Base-by-base conservation (phyloP, 2,113 vertebrate genomes). In the Gymnocephalus cernua region DNA sequence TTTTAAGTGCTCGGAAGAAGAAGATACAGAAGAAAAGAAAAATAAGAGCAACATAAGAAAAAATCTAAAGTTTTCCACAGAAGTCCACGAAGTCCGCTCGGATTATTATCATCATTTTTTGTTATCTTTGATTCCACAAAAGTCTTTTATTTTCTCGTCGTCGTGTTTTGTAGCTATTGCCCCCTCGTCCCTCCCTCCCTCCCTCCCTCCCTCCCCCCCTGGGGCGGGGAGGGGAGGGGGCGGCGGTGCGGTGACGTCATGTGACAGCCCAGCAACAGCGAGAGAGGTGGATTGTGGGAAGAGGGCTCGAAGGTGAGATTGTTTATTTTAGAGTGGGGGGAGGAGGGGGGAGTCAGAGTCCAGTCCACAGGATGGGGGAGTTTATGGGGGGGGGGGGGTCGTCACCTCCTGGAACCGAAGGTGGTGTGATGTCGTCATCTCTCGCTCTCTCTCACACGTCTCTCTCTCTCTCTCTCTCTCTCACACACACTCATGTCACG, bases 361-460 rank as follows among this genome's bases (percentile, higher is more conserved):
- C 86, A 82, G 87, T 89, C 88, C 78, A 85, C 89, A 83, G 85
- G 29, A 72, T 13, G 15, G 1, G 9, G 35, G 41, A 25, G 48
- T 21, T 19, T 38, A 16, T 3, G 51, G 58, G 21, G 53, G 25
- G 51, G 56, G 92, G 90, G 85, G 63, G 91, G 92, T 79, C 35
- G 75, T 93, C 86, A 85, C 94, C 96, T 92, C 95, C 86, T 95
- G 96, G 94, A 95, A 92, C 91, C 87, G 94, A 95, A 95, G 95
- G 95, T 96, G 96, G 96, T 97, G 95, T 96, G 96, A 93, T 96
- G 96, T 96, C 96, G 96, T 96, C 95, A 93, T 97, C 96, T 97
- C 96, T 97, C 94, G 95, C 97, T 97, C 96, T 93, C 96, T 95
- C 96, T 95, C 96, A 96, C 96, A 83, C 96, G 91, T 96, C 94